Conservation (phyloP, 2,888 invertebrate genomes). For the Esperia sulphurella region DNA sequence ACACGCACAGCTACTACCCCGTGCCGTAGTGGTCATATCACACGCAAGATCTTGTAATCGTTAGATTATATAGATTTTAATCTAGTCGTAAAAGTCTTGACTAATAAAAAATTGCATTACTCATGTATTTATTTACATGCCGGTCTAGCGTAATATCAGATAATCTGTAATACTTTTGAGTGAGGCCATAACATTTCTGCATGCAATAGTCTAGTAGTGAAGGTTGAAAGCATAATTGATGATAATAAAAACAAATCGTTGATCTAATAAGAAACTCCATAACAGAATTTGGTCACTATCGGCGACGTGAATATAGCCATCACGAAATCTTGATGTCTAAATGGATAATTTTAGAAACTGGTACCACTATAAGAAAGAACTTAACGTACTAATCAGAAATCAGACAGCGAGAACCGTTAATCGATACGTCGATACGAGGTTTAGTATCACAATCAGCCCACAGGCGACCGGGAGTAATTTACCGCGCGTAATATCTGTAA, state of each 20-base stretch:
- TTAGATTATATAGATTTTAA: neutral
- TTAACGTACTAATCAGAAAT: conserved; percentile 4
- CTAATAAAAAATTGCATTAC: neutral
- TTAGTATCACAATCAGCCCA: conserved; percentile 13
- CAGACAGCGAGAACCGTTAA: conserved; percentile 11
- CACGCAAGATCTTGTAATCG: conserved; percentile 4
- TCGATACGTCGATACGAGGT: conserved; percentile 13
- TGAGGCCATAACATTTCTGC: no score
- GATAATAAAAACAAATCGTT: neutral
- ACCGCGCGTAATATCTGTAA: conserved; percentile 31
- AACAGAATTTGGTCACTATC: neutral
- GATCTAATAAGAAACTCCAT: no score
- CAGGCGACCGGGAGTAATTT: conserved; percentile 20
- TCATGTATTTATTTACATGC: no score
- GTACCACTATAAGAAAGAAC: neutral
- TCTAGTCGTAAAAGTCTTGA: neutral
- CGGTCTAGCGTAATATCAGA: neutral
- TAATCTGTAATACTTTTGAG: neutral
- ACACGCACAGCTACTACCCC: conserved; percentile 11
- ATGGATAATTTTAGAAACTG: no score
- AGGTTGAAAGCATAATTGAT: no score
- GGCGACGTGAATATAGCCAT: no score
- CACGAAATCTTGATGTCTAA: no score
- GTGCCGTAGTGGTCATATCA: neutral
- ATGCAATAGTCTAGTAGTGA: no score